Evolutionary conservation across 1,140 invertebrate species (phyloP).

Genomic region (Archegozetes longisetosus): DNA sequence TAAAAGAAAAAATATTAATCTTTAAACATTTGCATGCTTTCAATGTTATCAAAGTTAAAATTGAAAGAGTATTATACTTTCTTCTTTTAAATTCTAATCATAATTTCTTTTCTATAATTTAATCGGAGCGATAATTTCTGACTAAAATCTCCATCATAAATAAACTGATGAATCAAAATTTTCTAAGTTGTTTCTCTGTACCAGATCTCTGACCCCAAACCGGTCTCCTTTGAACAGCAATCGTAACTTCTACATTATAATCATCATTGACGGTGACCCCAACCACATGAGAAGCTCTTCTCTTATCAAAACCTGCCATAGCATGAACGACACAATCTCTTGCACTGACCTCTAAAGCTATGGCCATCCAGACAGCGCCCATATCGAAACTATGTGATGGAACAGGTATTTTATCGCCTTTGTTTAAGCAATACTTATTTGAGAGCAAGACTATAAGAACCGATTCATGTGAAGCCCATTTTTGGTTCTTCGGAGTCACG

Average conservation of each 20-base stretch:
- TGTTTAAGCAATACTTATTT: not conserved
- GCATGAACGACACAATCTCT: not conserved
- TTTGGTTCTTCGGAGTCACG: not conserved
- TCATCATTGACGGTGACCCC: not conserved
- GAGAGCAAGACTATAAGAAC: conserved; percentile 5
- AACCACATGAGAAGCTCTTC: not conserved
- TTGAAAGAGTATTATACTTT: too few relatives aligned
- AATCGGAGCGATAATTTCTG: too few relatives aligned
- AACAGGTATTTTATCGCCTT: not conserved
- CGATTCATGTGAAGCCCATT: conserved; percentile 1
- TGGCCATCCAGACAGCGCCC: not conserved
- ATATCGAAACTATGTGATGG: not conserved
- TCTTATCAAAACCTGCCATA: not conserved
- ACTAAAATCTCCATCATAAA: too few relatives aligned
- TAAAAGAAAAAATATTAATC: too few relatives aligned
- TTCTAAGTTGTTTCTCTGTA: too few relatives aligned
- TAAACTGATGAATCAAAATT: too few relatives aligned
- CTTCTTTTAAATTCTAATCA: too few relatives aligned
- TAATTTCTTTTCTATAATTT: too few relatives aligned
- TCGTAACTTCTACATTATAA: not conserved
- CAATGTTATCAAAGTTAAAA: too few relatives aligned
- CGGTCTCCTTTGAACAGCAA: not conserved
- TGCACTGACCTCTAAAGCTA: conserved; percentile 7
- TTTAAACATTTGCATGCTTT: too few relatives aligned
- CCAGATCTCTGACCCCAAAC: too few relatives aligned